phyloP scores from a whole-genome alignment of 2,113 vertebrate genomes.

The Malurus alboscapulatus region DNA sequence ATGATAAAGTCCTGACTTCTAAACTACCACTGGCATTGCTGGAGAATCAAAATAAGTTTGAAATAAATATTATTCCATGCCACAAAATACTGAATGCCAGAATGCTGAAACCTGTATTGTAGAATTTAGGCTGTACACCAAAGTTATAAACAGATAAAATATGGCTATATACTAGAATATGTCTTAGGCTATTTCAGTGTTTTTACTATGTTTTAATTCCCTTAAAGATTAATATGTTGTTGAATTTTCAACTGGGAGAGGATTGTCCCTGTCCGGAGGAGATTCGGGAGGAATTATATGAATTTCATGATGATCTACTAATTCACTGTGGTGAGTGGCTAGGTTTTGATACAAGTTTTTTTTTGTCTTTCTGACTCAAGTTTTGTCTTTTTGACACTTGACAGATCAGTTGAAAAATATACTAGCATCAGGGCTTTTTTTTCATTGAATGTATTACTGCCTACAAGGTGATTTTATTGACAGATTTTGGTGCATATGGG shows the following conservation, averaged over 20 bases:
- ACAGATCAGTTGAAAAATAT: not conserved
- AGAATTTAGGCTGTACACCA: not conserved
- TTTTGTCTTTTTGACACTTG: not conserved
- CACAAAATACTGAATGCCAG: not conserved
- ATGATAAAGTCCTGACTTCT: not conserved
- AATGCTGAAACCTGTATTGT: not conserved
- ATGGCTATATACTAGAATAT: not conserved
- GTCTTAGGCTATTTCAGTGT: not conserved
- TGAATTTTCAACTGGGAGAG: conserved; percentile 94
- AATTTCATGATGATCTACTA: conserved; percentile 93
- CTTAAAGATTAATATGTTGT: conserved; percentile 94
- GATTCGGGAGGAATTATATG: conserved; percentile 91
- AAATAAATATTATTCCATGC: not conserved
- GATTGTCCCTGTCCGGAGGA: conserved; percentile 93
- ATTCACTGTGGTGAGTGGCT: conserved; percentile 87
- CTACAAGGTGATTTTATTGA: not conserved
- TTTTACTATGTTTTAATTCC: not conserved
- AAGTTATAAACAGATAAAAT: not conserved
- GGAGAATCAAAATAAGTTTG: not conserved
- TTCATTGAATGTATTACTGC: not conserved
- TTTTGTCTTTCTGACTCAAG: not conserved
- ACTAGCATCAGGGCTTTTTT: not conserved
- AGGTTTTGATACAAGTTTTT: not conserved
- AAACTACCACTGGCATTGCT: not conserved
- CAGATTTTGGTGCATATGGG: not conserved